Base-by-base conservation (phyloP, 2,113 vertebrate genomes). In the Aramus guarauna region DNA sequence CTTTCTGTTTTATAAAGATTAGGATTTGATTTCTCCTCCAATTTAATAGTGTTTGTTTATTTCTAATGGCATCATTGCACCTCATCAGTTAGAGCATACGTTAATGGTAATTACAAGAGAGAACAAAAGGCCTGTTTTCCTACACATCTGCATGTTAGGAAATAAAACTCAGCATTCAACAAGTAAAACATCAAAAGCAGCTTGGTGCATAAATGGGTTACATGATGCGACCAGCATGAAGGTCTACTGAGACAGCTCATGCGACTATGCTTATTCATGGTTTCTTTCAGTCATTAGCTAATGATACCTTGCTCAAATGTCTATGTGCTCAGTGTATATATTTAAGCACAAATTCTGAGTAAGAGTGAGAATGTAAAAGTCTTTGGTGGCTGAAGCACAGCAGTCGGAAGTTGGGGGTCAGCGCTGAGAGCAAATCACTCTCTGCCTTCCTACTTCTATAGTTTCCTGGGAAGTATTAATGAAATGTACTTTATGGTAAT, bases 301-400 rank as follows among this genome's bases (percentile, higher is more conserved):
- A 94, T 97, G 94, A 96, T 97, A 95, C 81, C 94, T 87, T 93
- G 69, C 69, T 71, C 26, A 94, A 50, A 81, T 94, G 85, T 52
- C 47, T 69, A 0, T 86, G 82, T 88, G 82, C 91, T 93, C 96
- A 96, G 80, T 85, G 69, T 13, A 2, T 91, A 45, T 94, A 87
- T 84, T 92, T 91, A 91, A 95, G 72, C 24, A 39, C 41, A 72
- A 67, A 90, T 64, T 27, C 53, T 95, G 87, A 96, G 87, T 81
- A 91, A 78, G 84, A 67, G 74, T n/a, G 75, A 89, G 68, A 79
- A 87, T 90, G 77, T 63, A 47, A 81, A 85, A 91, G 56, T 55
- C 66, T 69, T 68, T 1, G 36, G 72, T 39, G 66, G 92, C 62
- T 82, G 89, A 82, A 92, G 48, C 48, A 48, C 0, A 2, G 76